Percentiles rank a stretch among this genome's conserved stretches.
Conservation (phyloP, 1,140 invertebrate species). For the Bombus confusus region DNA sequence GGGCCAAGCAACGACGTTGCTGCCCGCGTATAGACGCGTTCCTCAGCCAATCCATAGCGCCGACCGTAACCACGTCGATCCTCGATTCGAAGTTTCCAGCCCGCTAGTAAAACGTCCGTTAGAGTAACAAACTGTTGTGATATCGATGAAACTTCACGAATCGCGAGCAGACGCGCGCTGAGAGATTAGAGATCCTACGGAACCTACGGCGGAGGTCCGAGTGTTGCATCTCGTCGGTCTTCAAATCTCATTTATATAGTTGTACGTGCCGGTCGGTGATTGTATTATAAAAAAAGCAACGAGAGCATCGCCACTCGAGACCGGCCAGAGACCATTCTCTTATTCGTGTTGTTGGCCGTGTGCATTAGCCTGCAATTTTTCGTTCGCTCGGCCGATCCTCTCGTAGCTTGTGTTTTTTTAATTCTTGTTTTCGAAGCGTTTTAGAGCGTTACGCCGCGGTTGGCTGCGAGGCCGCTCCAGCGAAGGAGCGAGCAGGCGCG, state of each 20-base stretch:
- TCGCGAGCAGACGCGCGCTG: background rate
- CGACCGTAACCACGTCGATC: background rate
- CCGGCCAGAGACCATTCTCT: constrained; percentile 46
- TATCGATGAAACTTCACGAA: background rate
- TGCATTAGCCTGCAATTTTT: constrained; percentile 66
- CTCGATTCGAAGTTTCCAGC: too few species aligned
- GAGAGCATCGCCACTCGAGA: constrained; percentile 49
- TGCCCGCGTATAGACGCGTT: background rate
- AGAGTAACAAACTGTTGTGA: background rate
- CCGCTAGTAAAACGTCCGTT: too few species aligned
- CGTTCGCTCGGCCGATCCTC: constrained; percentile 47
- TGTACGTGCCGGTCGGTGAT: constrained; percentile 68
- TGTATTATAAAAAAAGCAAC: constrained; percentile 68
- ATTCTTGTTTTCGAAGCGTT: constrained; percentile 69
- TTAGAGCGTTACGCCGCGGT: constrained; percentile 77
- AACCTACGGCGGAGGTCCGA: constrained; percentile 71
- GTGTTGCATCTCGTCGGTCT: constrained; percentile 57
- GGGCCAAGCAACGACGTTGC: background rate
- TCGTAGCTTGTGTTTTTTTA: constrained; percentile 13
- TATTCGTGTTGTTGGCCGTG: constrained; percentile 45
- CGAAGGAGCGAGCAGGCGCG: background rate
- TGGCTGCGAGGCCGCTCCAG: constrained; percentile 39
- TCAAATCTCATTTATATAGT: constrained; percentile 75
- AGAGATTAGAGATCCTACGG: constrained; percentile 43
- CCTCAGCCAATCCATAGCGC: constrained; percentile 31